Evolutionary conservation across 2,888 invertebrate species (phyloP).

Genomic region (Toxonevra muliebris): DNA sequence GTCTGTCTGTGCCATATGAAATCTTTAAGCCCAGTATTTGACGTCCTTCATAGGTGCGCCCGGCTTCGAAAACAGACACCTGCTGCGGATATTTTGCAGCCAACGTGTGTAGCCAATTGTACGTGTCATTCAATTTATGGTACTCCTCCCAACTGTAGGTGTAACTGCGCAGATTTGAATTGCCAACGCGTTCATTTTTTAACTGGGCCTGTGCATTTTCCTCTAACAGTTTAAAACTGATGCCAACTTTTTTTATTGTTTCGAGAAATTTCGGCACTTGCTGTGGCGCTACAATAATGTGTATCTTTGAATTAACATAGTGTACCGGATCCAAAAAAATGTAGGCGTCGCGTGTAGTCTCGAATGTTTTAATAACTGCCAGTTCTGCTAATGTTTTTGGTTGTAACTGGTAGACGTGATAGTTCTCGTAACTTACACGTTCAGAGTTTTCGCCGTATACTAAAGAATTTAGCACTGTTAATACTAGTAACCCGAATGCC

Average conservation of each 20-base stretch:
- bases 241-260: constrained; percentile 43
- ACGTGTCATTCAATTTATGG: constrained; percentile 64
- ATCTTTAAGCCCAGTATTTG: constrained; percentile 69
- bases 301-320: constrained; percentile 55
- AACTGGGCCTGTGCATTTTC: constrained; percentile 62
- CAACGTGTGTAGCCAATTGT: constrained; percentile 68
- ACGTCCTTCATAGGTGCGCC: constrained; percentile 69
- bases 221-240: constrained; percentile 64
- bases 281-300: constrained; percentile 62
- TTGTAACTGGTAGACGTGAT: constrained; percentile 69
- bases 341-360: constrained; percentile 52
- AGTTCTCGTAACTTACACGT: constrained; percentile 66
- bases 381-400: constrained; percentile 67
- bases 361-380: constrained; percentile 64
- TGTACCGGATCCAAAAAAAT: constrained; percentile 65
- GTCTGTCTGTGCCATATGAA: constrained; percentile 62
- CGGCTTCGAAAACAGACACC: constrained; percentile 66
- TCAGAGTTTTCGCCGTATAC: constrained; percentile 25
- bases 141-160: constrained; percentile 55
- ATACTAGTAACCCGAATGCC: no score
- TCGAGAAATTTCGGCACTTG: constrained; percentile 42
- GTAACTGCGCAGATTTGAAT: constrained; percentile 41
- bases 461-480: no score
- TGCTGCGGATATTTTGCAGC: constrained; percentile 64
- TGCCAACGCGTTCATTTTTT: constrained; percentile 41